Conservation (phyloP, 2,888 invertebrate genomes). For the Acanthosepion lycidas region DNA sequence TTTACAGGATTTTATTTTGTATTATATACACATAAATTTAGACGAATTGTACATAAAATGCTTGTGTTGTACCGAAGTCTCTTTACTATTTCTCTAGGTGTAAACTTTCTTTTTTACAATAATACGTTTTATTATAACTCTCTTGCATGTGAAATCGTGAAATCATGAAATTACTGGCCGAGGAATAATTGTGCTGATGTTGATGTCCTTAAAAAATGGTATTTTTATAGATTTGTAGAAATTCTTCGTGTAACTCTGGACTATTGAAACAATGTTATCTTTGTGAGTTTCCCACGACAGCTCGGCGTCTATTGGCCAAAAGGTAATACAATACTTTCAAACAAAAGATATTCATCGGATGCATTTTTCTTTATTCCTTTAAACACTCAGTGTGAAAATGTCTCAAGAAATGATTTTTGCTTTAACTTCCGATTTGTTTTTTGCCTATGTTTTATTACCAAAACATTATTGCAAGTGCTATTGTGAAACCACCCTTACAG, state of each 20-base stretch:
- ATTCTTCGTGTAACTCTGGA: neutral
- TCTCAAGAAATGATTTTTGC: neutral
- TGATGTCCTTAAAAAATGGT: neutral
- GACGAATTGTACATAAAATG: too few relatives aligned
- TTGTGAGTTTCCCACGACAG: neutral
- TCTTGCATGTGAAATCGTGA: neutral
- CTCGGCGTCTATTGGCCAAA: neutral
- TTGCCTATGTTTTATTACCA: neutral
- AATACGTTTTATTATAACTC: neutral
- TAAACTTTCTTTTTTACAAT: neutral
- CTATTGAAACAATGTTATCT: neutral
- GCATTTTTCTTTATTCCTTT: neutral
- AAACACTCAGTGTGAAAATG: neutral
- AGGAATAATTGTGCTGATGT: neutral
- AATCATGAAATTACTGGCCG: neutral
- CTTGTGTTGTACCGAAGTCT: neutral
- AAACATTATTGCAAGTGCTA: neutral
- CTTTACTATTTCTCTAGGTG: neutral
- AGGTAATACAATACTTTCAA: neutral
- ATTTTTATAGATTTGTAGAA: neutral
- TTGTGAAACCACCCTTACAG: neutral
- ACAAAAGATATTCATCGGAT: neutral
- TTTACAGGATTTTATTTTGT: too few relatives aligned
- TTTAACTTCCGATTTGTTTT: neutral
- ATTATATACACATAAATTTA: too few relatives aligned